Percentiles rank a stretch among this genome's conserved stretches.
These are phyloP conservation scores for Cryptocephalus primarius DNA, from an alignment of 2,888 invertebrate genomes.

Conservation along the genomic window DNA sequence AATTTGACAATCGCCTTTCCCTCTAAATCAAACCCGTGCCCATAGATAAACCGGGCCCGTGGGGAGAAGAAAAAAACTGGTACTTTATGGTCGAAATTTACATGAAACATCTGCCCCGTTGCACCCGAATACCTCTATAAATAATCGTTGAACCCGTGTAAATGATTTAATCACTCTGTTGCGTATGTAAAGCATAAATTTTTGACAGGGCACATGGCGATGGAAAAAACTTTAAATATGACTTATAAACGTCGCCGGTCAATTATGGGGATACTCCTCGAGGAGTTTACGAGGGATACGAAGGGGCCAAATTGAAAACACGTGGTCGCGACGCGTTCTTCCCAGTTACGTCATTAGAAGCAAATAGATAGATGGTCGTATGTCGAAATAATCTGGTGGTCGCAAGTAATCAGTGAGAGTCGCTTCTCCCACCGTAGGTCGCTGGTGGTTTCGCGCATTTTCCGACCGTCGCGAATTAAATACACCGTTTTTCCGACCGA, in stretches of 20 bases:
- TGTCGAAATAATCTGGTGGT: no score
- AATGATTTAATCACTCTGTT: slow-evolving; percentile 18
- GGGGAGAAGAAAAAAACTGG: slow-evolving; percentile 9
- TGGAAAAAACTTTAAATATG: no score
- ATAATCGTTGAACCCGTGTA: slow-evolving; percentile 20
- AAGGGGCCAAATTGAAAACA: not conserved
- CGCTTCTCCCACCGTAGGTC: no score
- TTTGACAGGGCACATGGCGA: slow-evolving; percentile 3
- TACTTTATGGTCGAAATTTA: slow-evolving; percentile 17
- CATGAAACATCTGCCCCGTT: slow-evolving; percentile 16
- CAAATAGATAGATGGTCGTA: no score
- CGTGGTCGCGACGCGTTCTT: slow-evolving; percentile 1
- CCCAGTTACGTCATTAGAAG: not conserved
- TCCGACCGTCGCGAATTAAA: no score
- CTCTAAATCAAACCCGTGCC: slow-evolving; percentile 8
- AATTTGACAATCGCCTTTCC: slow-evolving; percentile 1
- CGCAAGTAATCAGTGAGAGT: no score
- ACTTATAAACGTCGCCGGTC: no score
- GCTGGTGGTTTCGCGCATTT: no score
- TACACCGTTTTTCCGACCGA: no score
- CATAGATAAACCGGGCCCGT: slow-evolving; percentile 13
- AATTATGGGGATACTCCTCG: not conserved
- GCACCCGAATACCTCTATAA: slow-evolving; percentile 17
- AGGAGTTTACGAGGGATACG: slow-evolving; percentile 3
- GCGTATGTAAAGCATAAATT: slow-evolving; percentile 18